A percentile compares a stretch with the other conserved stretches of the same genome.
Conservation (phyloP, 1,140 invertebrate genomes). For the Spodoptera frugiperda region DNA sequence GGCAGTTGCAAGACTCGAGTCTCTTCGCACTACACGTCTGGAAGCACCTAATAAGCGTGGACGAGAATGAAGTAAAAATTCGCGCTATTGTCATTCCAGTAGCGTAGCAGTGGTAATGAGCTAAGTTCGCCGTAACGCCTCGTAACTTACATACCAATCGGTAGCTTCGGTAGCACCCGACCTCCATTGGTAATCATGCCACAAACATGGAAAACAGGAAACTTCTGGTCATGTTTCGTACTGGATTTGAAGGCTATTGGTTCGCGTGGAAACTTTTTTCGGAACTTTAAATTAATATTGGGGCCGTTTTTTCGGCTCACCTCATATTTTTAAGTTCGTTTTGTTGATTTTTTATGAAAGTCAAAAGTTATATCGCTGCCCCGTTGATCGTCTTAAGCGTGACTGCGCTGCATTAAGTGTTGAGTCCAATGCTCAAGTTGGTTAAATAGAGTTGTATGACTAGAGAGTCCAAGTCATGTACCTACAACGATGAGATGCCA, state of each 20-base stretch:
- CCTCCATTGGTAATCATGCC: conserved; percentile 77
- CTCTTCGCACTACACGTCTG: conserved; percentile 62
- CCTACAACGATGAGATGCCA: no score
- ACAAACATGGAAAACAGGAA: conserved; percentile 79
- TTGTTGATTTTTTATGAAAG: background rate
- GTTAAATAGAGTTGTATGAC: no score
- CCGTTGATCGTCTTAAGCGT: no score
- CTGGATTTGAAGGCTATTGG: conserved; percentile 48
- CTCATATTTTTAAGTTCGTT: background rate
- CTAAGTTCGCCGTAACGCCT: conserved; percentile 82
- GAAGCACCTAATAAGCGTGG: conserved; percentile 75
- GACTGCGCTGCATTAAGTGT: no score
- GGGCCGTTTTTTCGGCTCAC: background rate
- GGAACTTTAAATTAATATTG: conserved; percentile 42
- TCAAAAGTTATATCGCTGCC: no score
- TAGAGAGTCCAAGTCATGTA: no score
- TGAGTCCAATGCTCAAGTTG: no score
- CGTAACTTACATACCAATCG: conserved; percentile 84
- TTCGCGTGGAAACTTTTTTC: conserved; percentile 35
- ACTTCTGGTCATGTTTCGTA: conserved; percentile 74
- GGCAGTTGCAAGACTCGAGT: conserved; percentile 55
- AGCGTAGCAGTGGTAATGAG: conserved; percentile 81
- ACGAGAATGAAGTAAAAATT: conserved; percentile 81
- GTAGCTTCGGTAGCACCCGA: conserved; percentile 55
- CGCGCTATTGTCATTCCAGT: conserved; percentile 79